Percentiles rank a stretch among this genome's conserved stretches.
These are phyloP conservation scores for Pantelozetes paolii DNA, from an alignment of 2,888 invertebrate species.

Conservation along the genomic window DNA sequence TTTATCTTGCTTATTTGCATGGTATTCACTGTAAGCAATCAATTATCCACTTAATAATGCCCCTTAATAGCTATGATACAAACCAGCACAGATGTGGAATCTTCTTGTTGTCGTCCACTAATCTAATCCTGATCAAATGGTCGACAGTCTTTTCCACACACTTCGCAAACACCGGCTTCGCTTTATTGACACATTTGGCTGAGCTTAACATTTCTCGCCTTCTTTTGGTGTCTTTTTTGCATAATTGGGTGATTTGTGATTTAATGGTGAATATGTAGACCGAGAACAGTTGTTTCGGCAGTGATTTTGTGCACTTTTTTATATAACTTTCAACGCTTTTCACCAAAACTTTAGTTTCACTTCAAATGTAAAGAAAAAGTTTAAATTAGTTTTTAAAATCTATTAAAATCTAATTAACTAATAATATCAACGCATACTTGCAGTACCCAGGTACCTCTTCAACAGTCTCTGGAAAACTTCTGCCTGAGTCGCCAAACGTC, in stretches of 20 bases:
- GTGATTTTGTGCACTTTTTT: constrained; percentile 9
- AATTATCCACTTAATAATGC: neutral
- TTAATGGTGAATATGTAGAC: constrained; percentile 21
- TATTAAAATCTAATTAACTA: neutral
- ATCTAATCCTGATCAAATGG: constrained; percentile 9
- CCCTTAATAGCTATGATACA: neutral
- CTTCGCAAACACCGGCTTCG: neutral
- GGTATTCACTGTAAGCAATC: constrained; percentile 24
- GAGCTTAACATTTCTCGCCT: neutral
- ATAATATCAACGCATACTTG: neutral
- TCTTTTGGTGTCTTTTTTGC: neutral
- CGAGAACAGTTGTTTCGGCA: constrained; percentile 3
- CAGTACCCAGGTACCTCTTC: neutral
- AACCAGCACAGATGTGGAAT: constrained; percentile 3
- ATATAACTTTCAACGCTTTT: neutral
- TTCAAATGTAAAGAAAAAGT: neutral
- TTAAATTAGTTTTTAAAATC: neutral
- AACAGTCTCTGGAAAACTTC: neutral
- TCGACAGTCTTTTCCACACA: neutral
- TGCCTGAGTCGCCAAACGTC: constrained; percentile 19
- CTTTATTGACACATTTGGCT: constrained; percentile 13
- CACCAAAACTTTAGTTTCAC: neutral
- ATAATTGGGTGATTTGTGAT: neutral
- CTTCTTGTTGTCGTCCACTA: neutral
- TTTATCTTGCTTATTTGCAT: neutral